Evolutionary conservation across 2,888 invertebrate species (phyloP), one percentile per base, ranked within the genome.

Genomic region (Synanthedon formicaeformis): DNA sequence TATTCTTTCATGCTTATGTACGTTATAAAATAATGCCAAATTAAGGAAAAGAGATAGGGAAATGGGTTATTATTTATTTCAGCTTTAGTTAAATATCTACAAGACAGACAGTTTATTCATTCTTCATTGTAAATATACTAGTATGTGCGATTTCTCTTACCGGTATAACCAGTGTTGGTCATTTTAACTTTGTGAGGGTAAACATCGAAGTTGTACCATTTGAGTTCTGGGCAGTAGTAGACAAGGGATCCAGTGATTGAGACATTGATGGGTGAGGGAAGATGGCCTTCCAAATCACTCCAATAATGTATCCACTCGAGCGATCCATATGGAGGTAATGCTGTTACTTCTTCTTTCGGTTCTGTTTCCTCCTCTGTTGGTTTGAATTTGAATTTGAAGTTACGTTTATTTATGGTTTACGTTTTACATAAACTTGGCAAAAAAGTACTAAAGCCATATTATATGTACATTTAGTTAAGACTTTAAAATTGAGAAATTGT

Each of bases 91-190:
- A 34, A 34, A 34, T 34, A 34, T 34, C 27, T 34, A 34, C 8
- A 34, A 34, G 27, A 8, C 27, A 34, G 6, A 34, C 6, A 34
- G 27, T 34, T 34, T 34, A 6, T 6, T 34, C 23, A 23, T 23
- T 23, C 18, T 3, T 18, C 23, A 23, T 23, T 23, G 23, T 5
- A 23, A 23, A 23, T 23, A 5, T 23, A 23, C 23, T 23, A 4
- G 5, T 23, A 23, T 5, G 23, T 23, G 5, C 23, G 23, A 34
- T 34, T 34, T 34, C 34, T 63, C 74, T 77, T 66, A 92, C 92
- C 76, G 48, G 91, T 92, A 56, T 89, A 89, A 53, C 92, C 92
- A n/a, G 91, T 91, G 60, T 92, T 93, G 0, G 90, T 90, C 14
- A 92, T 55, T 68, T 92, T 92, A 57, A 92, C 74, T 69, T 91